These are phyloP conservation scores for Cecidostiba fungosa DNA, from an alignment of 2,888 invertebrate genomes.

Conservation along the genomic window DNA sequence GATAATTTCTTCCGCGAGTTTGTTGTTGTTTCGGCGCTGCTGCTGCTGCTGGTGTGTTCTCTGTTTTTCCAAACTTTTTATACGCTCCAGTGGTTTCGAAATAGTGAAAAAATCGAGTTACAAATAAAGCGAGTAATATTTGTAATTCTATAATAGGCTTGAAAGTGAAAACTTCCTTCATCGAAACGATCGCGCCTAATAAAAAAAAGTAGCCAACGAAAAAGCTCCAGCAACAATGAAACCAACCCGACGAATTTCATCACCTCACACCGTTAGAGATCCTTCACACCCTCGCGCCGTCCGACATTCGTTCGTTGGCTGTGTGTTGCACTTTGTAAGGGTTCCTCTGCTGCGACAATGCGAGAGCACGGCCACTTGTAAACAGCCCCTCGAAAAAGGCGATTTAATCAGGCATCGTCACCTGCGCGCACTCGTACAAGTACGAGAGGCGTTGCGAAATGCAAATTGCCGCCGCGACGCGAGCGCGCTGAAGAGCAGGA, in stretches of 20 bases:
- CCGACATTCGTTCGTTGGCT: not conserved
- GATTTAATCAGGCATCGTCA: conserved; percentile 28
- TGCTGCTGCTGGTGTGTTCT: not conserved
- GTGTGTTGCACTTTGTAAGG: not conserved
- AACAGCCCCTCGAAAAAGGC: conserved; percentile 4
- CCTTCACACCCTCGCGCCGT: not conserved
- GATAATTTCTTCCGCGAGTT: not conserved
- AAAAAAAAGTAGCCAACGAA: not conserved
- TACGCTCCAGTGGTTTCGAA: not conserved
- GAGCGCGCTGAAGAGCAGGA: not conserved
- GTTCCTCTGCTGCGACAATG: not conserved
- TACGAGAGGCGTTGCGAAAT: not conserved
- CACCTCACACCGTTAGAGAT: not conserved
- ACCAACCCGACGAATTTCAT: not conserved
- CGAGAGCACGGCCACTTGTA: not conserved
- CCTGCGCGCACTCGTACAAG: conserved; percentile 11
- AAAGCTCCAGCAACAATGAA: not conserved
- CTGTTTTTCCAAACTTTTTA: not conserved
- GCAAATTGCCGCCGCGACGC: conserved; percentile 26
- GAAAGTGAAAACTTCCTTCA: no score
- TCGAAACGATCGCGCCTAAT: no score
- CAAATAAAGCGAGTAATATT: no score
- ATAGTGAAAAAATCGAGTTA: no score
- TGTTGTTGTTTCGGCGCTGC: not conserved
- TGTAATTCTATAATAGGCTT: no score